Conservation (phyloP, 2,113 vertebrate genomes). For the Scomber scombrus region DNA sequence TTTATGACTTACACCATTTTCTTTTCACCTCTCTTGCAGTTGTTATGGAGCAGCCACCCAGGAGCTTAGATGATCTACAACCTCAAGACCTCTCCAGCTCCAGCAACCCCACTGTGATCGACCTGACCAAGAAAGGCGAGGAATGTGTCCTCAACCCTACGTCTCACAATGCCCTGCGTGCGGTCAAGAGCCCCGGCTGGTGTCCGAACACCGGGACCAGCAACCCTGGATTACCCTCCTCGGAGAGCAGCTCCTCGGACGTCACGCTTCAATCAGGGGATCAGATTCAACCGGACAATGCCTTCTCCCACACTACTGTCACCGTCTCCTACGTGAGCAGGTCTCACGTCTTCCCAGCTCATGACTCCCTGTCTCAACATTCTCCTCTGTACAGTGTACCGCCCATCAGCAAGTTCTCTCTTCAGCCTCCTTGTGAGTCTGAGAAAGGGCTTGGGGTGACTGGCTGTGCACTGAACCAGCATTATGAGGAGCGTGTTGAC, state of each 20-base stretch:
- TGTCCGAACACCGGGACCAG: slow-evolving; percentile 67
- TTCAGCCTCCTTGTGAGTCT: slow-evolving; percentile 66
- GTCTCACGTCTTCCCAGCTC: slow-evolving; percentile 80
- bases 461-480: slow-evolving; percentile 68
- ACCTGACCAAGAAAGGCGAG: slow-evolving; percentile 77
- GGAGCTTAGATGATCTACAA: slow-evolving; percentile 80
- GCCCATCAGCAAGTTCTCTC: slow-evolving; percentile 75
- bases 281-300: slow-evolving; percentile 82
- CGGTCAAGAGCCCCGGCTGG: slow-evolving; percentile 77
- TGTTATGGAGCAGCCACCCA: slow-evolving; percentile 86
- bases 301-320: slow-evolving; percentile 86
- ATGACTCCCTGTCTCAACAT: slow-evolving; percentile 67
- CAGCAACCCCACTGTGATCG: slow-evolving; percentile 72
- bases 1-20: not conserved
- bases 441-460: slow-evolving; percentile 63
- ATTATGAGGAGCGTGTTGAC: slow-evolving; percentile 66
- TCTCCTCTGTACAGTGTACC: slow-evolving; percentile 71
- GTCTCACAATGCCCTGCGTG: slow-evolving; percentile 68
- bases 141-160: slow-evolving; percentile 69
- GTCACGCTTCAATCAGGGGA: slow-evolving; percentile 66
- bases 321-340: slow-evolving; percentile 87
- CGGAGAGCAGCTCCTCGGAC: slow-evolving; percentile 66
- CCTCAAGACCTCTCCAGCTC: slow-evolving; percentile 82
- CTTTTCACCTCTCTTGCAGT: slow-evolving; percentile 61
- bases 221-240: slow-evolving; percentile 62